phyloP scores from a whole-genome alignment of 2,888 invertebrate species.

The Yponomeuta malinellus region DNA sequence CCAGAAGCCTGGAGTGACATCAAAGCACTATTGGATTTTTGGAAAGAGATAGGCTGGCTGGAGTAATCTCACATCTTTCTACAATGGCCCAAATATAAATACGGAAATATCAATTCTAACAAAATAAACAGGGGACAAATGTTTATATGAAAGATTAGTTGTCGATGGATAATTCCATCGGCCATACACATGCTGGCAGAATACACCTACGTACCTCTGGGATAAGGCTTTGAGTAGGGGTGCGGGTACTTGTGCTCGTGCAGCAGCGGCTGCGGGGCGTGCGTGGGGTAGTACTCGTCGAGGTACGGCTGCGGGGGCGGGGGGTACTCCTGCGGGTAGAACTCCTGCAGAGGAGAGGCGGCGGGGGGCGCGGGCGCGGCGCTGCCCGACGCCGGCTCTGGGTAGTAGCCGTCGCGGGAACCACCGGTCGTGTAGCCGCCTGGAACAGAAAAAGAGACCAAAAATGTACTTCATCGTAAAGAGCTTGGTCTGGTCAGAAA shows the following conservation, averaged over 20 bases:
- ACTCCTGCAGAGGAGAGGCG: conserved; percentile 72
- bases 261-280: conserved; percentile 75
- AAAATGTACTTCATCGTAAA: too few relatives aligned
- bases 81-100: too few relatives aligned
- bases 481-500: too few relatives aligned
- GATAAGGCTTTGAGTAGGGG: conserved; percentile 82
- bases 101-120: too few relatives aligned
- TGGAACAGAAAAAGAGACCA: conserved; percentile 32
- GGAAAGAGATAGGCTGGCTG: too few relatives aligned
- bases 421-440: conserved; percentile 76
- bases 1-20: too few relatives aligned
- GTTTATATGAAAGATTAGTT: too few relatives aligned
- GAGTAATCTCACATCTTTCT: too few relatives aligned
- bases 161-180: too few relatives aligned
- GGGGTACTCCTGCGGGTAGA: conserved; percentile 51
- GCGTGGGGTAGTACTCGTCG: conserved; percentile 83
- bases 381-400: conserved; percentile 50
- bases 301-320: conserved; percentile 77
- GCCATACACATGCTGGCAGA: background rate
- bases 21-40: too few relatives aligned
- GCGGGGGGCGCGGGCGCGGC: conserved; percentile 46
- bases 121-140: too few relatives aligned
- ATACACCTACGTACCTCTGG: conserved; percentile 73
- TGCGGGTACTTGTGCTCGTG: conserved; percentile 83
- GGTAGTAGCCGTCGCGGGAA: conserved; percentile 71